Evolutionary conservation across 1,140 invertebrate genomes (phyloP).

Genomic region (Nomia melanderi): DNA sequence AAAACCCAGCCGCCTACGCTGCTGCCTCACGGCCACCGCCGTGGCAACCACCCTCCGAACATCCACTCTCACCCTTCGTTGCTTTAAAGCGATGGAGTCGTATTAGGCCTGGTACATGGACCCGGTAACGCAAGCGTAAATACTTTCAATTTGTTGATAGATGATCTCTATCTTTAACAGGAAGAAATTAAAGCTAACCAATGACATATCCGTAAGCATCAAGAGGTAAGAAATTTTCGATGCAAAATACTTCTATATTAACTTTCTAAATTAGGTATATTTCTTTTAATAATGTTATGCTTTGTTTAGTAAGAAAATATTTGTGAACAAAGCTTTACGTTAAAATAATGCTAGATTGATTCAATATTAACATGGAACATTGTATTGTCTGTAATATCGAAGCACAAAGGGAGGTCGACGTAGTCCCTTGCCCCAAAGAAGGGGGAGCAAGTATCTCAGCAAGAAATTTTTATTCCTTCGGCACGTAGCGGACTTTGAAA

Average conservation of each 20-base stretch:
- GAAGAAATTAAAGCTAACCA: too few species aligned
- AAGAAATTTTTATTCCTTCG: not conserved
- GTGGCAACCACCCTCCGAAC: constrained; percentile 69
- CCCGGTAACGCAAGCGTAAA: not conserved
- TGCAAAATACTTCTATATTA: too few species aligned
- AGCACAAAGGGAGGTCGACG: not conserved
- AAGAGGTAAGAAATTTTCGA: too few species aligned
- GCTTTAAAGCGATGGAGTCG: constrained; percentile 77
- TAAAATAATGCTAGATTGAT: not conserved
- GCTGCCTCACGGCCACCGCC: constrained; percentile 55
- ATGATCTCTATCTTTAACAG: not conserved
- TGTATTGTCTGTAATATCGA: not conserved
- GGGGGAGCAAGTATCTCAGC: not conserved
- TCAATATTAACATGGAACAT: not conserved
- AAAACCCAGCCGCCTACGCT: constrained; percentile 63
- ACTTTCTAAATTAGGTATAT: too few species aligned
- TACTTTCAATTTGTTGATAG: not conserved
- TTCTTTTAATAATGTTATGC: too few species aligned
- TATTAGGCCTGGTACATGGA: constrained; percentile 56
- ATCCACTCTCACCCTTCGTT: constrained; percentile 69
- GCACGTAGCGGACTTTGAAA: not conserved
- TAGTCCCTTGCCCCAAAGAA: not conserved
- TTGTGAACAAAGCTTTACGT: too few species aligned
- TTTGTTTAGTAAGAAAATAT: too few species aligned
- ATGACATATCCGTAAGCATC: too few species aligned